Conservation (phyloP, 2,113 vertebrate species). For the Spilogale gracilis region DNA sequence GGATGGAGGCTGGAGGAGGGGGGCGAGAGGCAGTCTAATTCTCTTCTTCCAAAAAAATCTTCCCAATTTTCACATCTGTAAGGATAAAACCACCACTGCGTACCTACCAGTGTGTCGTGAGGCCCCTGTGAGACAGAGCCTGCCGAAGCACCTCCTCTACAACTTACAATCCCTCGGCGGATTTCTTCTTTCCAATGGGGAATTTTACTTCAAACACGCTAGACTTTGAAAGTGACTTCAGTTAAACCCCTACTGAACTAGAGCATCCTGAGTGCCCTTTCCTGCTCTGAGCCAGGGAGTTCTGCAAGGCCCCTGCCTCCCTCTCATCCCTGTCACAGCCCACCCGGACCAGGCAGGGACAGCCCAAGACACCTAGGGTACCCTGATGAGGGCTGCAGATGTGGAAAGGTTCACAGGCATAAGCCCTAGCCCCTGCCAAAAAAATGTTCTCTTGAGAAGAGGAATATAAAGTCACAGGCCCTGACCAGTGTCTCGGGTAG, state of each 20-base stretch:
- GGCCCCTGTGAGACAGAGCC: background rate
- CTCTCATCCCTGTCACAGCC: background rate
- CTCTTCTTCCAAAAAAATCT: background rate
- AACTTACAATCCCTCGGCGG: background rate
- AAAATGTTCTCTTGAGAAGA: background rate
- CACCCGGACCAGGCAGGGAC: background rate
- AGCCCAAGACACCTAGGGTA: background rate
- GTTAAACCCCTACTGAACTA: background rate
- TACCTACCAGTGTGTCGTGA: background rate
- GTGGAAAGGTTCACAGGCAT: background rate
- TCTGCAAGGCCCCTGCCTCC: background rate
- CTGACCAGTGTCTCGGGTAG: background rate
- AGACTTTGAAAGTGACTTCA: background rate
- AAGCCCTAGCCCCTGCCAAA: background rate
- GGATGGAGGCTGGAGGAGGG: too few species aligned
- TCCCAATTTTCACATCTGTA: background rate
- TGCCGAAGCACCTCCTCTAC: background rate
- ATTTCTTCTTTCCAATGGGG: background rate
- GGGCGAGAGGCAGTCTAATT: background rate
- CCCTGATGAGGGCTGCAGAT: background rate
- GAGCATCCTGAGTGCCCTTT: background rate
- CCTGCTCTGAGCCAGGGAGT: background rate
- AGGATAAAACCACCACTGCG: background rate
- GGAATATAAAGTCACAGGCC: background rate
- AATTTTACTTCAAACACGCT: background rate